These are phyloP conservation scores for Eupithecia exiguata DNA, from an alignment of 2,888 invertebrate species.

Conservation along the genomic window DNA sequence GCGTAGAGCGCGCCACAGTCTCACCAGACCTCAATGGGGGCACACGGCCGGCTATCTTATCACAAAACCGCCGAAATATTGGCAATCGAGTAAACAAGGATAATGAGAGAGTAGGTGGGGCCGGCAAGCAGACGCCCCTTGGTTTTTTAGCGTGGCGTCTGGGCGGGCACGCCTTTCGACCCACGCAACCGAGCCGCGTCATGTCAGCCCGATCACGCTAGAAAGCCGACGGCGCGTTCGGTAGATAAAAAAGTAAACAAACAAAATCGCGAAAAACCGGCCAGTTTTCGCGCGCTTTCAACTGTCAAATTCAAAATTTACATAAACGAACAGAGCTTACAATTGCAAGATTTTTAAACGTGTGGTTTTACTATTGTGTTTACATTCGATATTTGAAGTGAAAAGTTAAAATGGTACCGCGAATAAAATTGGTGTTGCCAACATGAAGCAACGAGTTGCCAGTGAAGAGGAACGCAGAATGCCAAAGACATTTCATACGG, in stretches of 20 bases:
- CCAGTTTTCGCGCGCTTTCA: constrained; percentile 41
- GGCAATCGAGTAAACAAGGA: constrained; percentile 79
- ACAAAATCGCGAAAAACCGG: constrained; percentile 53
- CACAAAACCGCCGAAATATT: constrained; percentile 75
- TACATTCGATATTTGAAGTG: constrained; percentile 54
- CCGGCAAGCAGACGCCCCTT: constrained; percentile 75
- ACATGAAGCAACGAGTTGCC: constrained; percentile 69
- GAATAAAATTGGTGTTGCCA: constrained; percentile 75
- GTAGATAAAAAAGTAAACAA: constrained; percentile 65
- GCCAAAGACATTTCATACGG: constrained; percentile 66
- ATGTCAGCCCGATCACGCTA: constrained; percentile 58
- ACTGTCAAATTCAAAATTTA: constrained; percentile 31
- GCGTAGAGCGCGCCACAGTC: constrained; percentile 76
- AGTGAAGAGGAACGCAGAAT: constrained; percentile 70
- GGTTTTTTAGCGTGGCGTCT: constrained; percentile 75
- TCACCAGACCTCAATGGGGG: constrained; percentile 76
- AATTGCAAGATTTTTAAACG: neutral
- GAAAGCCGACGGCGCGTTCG: constrained; percentile 73
- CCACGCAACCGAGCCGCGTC: constrained; percentile 67
- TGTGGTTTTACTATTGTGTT: constrained; percentile 10
- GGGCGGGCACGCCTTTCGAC: constrained; percentile 80
- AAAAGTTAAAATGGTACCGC: constrained; percentile 73
- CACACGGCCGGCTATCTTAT: constrained; percentile 70
- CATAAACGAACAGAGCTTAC: constrained; percentile 20
- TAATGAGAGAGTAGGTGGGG: constrained; percentile 82